These are phyloP conservation scores for Heteractis magnifica DNA, from an alignment of 92 coral and sea anemone genomes.

Conservation along the genomic window DNA sequence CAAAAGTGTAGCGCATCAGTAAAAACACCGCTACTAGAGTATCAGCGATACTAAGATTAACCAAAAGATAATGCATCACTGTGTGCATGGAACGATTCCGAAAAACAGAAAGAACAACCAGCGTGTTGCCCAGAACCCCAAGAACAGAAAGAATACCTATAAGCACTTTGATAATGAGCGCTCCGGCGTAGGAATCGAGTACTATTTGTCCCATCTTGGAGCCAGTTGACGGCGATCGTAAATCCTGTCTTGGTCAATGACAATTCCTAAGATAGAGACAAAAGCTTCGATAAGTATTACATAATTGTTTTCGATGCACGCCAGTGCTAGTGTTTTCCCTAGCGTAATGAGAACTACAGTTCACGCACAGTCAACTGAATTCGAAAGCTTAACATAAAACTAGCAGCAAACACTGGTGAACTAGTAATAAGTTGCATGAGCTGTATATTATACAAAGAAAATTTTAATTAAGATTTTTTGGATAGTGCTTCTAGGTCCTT, in stretches of 20 bases:
- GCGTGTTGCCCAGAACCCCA: conserved; percentile 46
- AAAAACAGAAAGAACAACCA: conserved; percentile 41
- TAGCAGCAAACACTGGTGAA: too few species aligned
- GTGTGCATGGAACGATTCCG: conserved; percentile 44
- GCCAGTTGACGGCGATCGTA: neutral
- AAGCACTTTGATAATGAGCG: neutral
- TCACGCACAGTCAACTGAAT: too few species aligned
- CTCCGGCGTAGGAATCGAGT: neutral
- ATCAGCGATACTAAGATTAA: conserved; percentile 54
- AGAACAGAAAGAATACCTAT: conserved; percentile 36
- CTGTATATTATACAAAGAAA: too few species aligned
- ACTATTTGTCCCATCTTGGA: conserved; percentile 2
- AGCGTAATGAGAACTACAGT: too few species aligned
- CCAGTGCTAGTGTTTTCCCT: too few species aligned
- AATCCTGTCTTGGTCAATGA: neutral
- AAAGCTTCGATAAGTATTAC: too few species aligned
- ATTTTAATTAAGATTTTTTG: too few species aligned
- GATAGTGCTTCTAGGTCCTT: too few species aligned
- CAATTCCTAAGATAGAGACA: neutral
- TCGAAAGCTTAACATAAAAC: too few species aligned
- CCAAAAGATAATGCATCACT: conserved; percentile 41
- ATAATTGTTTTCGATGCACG: too few species aligned
- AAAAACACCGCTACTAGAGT: conserved; percentile 47
- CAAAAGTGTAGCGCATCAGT: conserved; percentile 37
- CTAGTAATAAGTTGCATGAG: too few species aligned